phyloP scores from a whole-genome alignment of 2,113 vertebrate species.

The Chaetops frenatus region DNA sequence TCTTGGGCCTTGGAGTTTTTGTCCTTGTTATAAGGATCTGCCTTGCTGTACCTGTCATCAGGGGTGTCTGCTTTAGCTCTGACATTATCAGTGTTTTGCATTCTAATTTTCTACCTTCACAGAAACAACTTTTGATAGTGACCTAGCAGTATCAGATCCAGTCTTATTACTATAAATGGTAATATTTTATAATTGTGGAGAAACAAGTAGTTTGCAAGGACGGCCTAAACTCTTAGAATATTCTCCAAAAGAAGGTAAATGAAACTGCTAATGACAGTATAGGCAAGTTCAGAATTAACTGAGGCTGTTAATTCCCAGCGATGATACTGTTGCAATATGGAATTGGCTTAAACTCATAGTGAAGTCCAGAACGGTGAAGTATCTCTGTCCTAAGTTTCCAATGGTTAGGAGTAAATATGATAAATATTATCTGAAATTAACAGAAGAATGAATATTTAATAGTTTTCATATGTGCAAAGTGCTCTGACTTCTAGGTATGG shows the following conservation, averaged over 20 bases:
- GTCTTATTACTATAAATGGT: not conserved
- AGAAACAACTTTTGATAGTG: not conserved
- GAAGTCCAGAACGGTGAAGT: not conserved
- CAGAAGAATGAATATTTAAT: not conserved
- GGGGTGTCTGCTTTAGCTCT: not conserved
- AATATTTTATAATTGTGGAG: not conserved
- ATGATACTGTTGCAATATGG: not conserved
- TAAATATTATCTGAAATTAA: not conserved
- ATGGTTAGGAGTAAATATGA: not conserved
- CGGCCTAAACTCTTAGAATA: not conserved
- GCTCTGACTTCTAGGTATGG: not conserved
- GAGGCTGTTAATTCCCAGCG: not conserved
- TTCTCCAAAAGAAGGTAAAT: not conserved
- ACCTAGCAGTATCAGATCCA: not conserved
- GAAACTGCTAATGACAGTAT: not conserved
- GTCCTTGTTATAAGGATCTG: not conserved
- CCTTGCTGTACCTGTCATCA: not conserved
- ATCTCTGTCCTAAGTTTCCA: not conserved
- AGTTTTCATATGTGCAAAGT: not conserved
- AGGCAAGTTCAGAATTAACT: not conserved
- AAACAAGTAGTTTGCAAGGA: not conserved
- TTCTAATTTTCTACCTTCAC: not conserved
- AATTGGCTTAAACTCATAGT: not conserved
- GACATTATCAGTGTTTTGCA: not conserved
- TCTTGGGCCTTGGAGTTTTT: not conserved